Conservation (phyloP, 2,797 vertebrate genomes). For the Alauda arvensis region DNA sequence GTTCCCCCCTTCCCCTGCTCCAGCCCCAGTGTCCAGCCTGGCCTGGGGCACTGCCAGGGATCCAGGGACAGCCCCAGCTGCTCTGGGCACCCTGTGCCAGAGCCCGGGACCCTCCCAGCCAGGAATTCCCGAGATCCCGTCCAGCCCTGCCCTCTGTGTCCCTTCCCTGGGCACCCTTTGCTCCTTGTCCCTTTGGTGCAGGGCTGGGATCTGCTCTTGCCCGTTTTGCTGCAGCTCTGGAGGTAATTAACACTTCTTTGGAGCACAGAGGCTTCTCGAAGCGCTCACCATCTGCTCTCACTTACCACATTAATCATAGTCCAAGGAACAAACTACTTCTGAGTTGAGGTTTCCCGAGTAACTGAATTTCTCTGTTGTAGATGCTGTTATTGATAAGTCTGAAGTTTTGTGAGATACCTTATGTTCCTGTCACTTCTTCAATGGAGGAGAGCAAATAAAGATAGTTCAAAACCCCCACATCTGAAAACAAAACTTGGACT, state of each 20-base stretch:
- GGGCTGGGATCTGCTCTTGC: neutral
- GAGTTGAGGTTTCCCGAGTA: slow-evolving; percentile 40
- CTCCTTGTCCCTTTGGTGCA: fast-evolving
- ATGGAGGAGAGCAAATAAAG: neutral
- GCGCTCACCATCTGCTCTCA: slow-evolving; percentile 34
- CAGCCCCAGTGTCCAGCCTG: neutral
- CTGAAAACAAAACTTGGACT: neutral
- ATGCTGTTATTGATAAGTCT: slow-evolving; percentile 37
- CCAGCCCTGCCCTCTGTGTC: neutral
- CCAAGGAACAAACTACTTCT: slow-evolving; percentile 27
- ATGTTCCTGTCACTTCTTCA: slow-evolving; percentile 13
- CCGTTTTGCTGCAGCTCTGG: neutral
- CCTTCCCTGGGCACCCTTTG: neutral
- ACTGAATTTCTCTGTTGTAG: slow-evolving; percentile 16
- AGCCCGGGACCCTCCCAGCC: too few species aligned
- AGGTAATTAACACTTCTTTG: slow-evolving; percentile 18
- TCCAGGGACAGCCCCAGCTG: neutral
- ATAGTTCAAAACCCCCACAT: neutral
- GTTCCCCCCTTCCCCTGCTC: neutral
- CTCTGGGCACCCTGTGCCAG: neutral
- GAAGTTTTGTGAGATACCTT: slow-evolving; percentile 26
- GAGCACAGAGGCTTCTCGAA: slow-evolving; percentile 25
- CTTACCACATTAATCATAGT: slow-evolving; percentile 51
- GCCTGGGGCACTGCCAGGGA: neutral
- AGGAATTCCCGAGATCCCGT: neutral